These are phyloP conservation scores for Dendrocincla tyrannina DNA, from an alignment of 2,797 vertebrate genomes.

Conservation along the genomic window DNA sequence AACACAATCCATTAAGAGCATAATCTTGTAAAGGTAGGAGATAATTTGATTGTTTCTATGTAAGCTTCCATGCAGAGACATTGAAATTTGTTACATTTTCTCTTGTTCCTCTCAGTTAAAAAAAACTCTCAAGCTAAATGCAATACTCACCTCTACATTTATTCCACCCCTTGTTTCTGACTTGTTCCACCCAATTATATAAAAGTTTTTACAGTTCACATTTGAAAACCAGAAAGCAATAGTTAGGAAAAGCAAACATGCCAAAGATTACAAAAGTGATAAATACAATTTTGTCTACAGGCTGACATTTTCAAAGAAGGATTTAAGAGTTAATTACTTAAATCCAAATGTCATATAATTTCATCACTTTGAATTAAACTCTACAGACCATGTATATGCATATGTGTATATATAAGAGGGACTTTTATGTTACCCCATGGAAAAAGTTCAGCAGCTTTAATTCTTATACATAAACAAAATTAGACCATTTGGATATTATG, in stretches of 20 bases:
- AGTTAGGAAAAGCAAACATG: not conserved
- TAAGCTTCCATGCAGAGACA: not conserved
- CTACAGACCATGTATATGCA: not conserved
- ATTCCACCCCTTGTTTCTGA: slow-evolving; percentile 1
- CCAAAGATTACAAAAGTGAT: not conserved
- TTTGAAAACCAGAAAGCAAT: not conserved
- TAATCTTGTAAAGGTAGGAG: not conserved
- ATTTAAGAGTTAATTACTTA: not conserved
- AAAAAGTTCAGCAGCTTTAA: not conserved
- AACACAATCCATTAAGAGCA: not conserved
- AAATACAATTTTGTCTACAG: not conserved
- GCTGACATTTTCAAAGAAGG: not conserved
- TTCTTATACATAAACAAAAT: not conserved
- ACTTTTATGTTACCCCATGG: not conserved
- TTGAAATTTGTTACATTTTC: not conserved
- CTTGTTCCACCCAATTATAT: not conserved
- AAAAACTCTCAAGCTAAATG: not conserved
- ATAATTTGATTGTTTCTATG: not conserved
- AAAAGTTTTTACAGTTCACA: not conserved
- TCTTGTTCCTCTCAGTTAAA: not conserved
- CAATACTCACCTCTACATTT: not conserved
- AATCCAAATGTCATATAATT: not conserved
- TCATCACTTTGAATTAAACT: not conserved
- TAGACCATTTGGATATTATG: not conserved
- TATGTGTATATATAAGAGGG: rapidly evolving